Evolutionary conservation across 2,888 invertebrate genomes (phyloP), one percentile per base, ranked within the genome.

Genomic region (Heliconius erato): DNA sequence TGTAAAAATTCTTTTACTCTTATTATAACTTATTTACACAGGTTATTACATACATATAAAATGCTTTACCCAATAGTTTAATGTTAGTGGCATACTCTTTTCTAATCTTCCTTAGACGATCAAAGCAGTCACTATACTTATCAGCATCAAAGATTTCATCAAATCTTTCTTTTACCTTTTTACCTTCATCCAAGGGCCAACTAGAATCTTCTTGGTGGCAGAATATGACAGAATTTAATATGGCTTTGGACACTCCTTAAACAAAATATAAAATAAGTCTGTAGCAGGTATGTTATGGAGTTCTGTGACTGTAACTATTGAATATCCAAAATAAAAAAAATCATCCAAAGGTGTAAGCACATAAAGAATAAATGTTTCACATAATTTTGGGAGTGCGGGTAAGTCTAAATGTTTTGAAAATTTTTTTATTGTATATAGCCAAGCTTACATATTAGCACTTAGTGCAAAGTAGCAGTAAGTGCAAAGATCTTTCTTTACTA

Each of bases 191-290:
- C 80, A 99, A 94, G 0, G 99, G 99, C 99, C 99, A 99, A 90
- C 97, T 97, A 0, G 99, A 98, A 86, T 99, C 99, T 93, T 99
- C 99, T 97, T 99, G 99, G 91, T 99, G 99, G 90, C 99, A 99
- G 93, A 99, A 99, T 87, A 99, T 98, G 0, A 99, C 99, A 91
- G 99, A 98, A 90, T 99, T 99, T 82, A 99, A 95, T 83, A 99
- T 98, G 0, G 99, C 97, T 91, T 98, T 98, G 0, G 99, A 98
- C 1, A 99, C 99, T 84, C 99, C 99, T 92, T 98, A 91, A 85
- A 96, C 90, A 84, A 54, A 54, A 54, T 54, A 6, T 11, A 26
- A 35, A 67, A 74, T 9, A 74, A 23, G 28, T 74, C 4, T 26
- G 19, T 59, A n/a, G 19, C n/a, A 3, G 6, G 54, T 7, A 19